A percentile compares a stretch with the other conserved stretches of the same genome.
Evolutionary conservation across 2,113 vertebrate species (phyloP).

Genomic region (Lucifuga dentata): DNA sequence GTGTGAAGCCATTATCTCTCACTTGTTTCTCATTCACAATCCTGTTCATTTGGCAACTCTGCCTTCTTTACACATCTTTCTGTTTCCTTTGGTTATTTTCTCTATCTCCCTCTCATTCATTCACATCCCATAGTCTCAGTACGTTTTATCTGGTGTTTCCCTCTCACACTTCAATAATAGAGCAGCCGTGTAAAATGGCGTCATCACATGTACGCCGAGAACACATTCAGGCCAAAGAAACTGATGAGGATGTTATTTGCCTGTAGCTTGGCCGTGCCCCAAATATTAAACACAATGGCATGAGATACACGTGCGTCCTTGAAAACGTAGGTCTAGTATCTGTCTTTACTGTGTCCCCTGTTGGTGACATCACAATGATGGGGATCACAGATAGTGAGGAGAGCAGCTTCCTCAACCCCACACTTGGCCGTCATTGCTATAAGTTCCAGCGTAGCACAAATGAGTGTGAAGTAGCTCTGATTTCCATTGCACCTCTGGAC

Average conservation of each 20-base stretch:
- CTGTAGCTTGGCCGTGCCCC: slow-evolving; percentile 62
- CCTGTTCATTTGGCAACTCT: not conserved
- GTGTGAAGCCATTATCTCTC: slow-evolving; percentile 14
- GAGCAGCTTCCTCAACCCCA: slow-evolving; percentile 13
- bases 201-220: slow-evolving; percentile 40
- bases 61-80: not conserved
- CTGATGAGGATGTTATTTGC: slow-evolving; percentile 65
- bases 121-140: not conserved
- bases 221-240: slow-evolving; percentile 73
- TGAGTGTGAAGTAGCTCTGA: slow-evolving; percentile 35
- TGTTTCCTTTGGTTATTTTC: no score
- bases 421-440: slow-evolving; percentile 10
- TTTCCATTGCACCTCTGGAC: slow-evolving; percentile 45
- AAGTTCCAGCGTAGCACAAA: slow-evolving; percentile 25
- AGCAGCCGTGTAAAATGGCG: slow-evolving; percentile 40
- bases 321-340: slow-evolving; percentile 50
- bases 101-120: not conserved
- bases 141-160: slow-evolving; percentile 40
- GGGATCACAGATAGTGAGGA: slow-evolving; percentile 48
- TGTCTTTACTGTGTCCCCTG: slow-evolving; percentile 50
- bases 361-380: slow-evolving; percentile 43
- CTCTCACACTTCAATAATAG: slow-evolving; percentile 59
- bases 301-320: slow-evolving; percentile 74
- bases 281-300: slow-evolving; percentile 74
- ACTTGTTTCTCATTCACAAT: slow-evolving; percentile 29